Percentiles rank a stretch among this genome's conserved stretches.
phyloP scores from a whole-genome alignment of 2,888 invertebrate genomes.

The Amblyteles armatorius region DNA sequence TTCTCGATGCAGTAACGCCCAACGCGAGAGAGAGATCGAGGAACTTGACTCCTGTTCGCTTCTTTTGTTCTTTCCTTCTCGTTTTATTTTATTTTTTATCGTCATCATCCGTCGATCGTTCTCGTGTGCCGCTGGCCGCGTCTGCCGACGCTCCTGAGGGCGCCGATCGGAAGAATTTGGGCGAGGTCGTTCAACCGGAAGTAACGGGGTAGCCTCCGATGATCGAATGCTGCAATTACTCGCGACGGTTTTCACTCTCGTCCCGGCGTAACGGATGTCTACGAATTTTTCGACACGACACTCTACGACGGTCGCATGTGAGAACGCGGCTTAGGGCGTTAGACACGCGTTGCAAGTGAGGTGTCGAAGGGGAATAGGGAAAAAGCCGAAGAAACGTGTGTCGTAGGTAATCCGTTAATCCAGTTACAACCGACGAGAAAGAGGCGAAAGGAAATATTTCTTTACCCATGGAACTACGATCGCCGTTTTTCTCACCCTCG shows the following conservation, averaged over 20 bases:
- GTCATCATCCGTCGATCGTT: conserved; percentile 10
- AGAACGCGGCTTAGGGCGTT: conserved; percentile 13
- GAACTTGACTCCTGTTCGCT: conserved; percentile 41
- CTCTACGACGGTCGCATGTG: background rate
- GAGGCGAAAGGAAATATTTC: conserved; percentile 27
- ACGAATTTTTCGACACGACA: background rate
- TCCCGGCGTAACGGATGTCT: background rate
- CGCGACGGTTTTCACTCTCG: background rate
- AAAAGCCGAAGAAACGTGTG: conserved; percentile 1
- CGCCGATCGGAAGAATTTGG: conserved; percentile 64
- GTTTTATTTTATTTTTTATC: background rate
- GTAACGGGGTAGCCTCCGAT: conserved; percentile 23
- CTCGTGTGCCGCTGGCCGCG: background rate
- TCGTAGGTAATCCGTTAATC: conserved; percentile 74
- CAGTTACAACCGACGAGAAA: conserved; percentile 67
- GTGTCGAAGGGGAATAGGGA: background rate
- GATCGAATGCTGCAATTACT: conserved; percentile 15
- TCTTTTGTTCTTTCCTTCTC: conserved; percentile 34
- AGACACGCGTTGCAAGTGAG: conserved; percentile 6
- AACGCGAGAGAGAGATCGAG: conserved; percentile 1
- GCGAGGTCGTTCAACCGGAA: conserved; percentile 70
- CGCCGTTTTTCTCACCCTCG: conserved; percentile 1
- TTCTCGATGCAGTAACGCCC: conserved; percentile 78
- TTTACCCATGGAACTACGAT: background rate
- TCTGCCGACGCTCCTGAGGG: background rate